These are phyloP conservation scores for Melanotaenia nigrans DNA, from an alignment of 2,797 vertebrate genomes.

Conservation along the genomic window DNA sequence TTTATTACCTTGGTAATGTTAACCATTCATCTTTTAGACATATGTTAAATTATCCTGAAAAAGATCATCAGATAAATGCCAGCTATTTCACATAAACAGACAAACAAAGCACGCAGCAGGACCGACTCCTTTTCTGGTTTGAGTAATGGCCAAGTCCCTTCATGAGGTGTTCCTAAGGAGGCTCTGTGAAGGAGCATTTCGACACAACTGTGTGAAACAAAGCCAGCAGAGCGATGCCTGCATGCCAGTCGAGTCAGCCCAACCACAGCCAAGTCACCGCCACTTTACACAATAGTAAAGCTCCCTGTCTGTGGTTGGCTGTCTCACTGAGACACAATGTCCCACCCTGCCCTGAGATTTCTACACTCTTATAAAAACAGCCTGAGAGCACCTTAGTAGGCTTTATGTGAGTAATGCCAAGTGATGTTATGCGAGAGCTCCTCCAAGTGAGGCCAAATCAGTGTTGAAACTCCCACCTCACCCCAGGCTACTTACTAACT, in stretches of 20 bases:
- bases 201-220: constrained; percentile 62
- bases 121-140: constrained; percentile 24
- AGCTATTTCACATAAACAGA: not conserved
- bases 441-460: constrained; percentile 11
- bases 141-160: constrained; percentile 47
- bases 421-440: constrained; percentile 7
- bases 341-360: constrained; percentile 58
- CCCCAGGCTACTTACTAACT: constrained; percentile 33
- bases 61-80: not conserved
- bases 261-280: constrained; percentile 66
- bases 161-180: constrained; percentile 56
- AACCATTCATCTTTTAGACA: constrained; percentile 34
- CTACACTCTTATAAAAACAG: constrained; percentile 39
- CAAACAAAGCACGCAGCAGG: not conserved
- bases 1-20: constrained; percentile 8
- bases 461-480: constrained; percentile 39
- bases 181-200: constrained; percentile 56
- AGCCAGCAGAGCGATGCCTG: constrained; percentile 43
- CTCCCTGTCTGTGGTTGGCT: constrained; percentile 54
- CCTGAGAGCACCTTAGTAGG: constrained; percentile 14
- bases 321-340: constrained; percentile 59
- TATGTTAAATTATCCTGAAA: not conserved
- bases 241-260: constrained; percentile 61
- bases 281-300: constrained; percentile 69
- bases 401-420: constrained; percentile 27